These are phyloP conservation scores for Rachycentron canadum DNA, from an alignment of 2,797 vertebrate genomes.

Conservation along the genomic window DNA sequence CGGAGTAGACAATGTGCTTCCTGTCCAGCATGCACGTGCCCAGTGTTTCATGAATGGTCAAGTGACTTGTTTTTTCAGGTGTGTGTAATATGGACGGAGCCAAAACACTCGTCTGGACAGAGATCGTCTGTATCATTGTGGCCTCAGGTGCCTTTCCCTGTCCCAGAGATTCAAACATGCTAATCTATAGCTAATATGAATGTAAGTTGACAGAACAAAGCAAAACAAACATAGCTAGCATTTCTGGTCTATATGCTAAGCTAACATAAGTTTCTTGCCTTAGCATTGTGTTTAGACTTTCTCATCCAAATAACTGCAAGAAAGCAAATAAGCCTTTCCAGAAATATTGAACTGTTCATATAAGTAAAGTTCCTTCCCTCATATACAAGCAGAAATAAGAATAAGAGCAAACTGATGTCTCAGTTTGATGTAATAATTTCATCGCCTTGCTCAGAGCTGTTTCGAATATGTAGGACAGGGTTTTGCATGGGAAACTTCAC, in stretches of 20 bases:
- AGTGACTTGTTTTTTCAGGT: no score
- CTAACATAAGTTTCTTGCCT: not conserved
- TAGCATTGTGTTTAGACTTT: not conserved
- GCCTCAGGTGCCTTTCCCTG: no score
- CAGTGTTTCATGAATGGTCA: no score
- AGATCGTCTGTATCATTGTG: no score
- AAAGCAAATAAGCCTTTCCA: constrained; percentile 8
- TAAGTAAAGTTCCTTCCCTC: constrained; percentile 37
- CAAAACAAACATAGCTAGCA: no score
- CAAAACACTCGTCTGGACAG: no score
- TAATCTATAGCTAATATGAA: no score
- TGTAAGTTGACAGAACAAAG: no score
- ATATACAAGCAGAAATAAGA: constrained; percentile 38
- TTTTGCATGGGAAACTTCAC: constrained; percentile 61
- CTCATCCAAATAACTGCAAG: not conserved
- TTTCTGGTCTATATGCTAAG: not conserved
- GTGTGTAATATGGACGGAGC: no score
- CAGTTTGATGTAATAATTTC: constrained; percentile 80
- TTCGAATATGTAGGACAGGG: constrained; percentile 66
- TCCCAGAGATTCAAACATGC: no score
- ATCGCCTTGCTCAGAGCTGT: constrained; percentile 59
- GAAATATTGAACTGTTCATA: constrained; percentile 16
- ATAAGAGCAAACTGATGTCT: constrained; percentile 53
- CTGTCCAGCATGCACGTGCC: no score
- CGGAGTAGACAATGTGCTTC: no score